Conservation (phyloP, 2,888 invertebrate species). For the Drosophila meridiana region DNA sequence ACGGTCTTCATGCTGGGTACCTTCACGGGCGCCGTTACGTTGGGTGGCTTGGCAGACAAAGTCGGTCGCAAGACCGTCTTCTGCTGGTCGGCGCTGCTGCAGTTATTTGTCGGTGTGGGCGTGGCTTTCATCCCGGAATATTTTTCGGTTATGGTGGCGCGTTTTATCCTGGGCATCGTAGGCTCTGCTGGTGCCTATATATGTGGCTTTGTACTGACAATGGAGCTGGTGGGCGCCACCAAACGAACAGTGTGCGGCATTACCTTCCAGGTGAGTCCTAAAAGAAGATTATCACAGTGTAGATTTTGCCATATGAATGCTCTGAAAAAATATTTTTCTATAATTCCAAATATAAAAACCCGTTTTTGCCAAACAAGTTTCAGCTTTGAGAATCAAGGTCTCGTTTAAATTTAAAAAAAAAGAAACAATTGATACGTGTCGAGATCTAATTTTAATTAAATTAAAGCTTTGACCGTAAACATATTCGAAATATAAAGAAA, state of each 20-base stretch:
- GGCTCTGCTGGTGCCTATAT: slow-evolving; percentile 90
- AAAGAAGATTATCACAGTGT: background rate
- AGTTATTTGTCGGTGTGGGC: slow-evolving; percentile 89
- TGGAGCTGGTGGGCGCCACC: slow-evolving; percentile 93
- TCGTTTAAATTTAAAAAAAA: background rate
- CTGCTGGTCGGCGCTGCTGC: slow-evolving; percentile 90
- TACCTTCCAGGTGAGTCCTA: slow-evolving; percentile 85
- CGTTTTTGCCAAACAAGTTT: background rate
- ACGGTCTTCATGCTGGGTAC: slow-evolving; percentile 92
- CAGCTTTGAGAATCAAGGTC: background rate
- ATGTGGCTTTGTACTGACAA: slow-evolving; percentile 87
- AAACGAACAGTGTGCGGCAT: slow-evolving; percentile 93
- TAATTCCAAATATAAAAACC: background rate
- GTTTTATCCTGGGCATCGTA: slow-evolving; percentile 92
- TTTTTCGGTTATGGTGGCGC: slow-evolving; percentile 88
- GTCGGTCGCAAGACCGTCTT: slow-evolving; percentile 92
- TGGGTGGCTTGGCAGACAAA: slow-evolving; percentile 92
- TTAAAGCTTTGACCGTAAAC: background rate
- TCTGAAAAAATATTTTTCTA: background rate
- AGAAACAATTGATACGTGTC: background rate
- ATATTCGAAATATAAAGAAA: background rate
- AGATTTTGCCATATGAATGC: background rate
- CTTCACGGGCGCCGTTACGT: slow-evolving; percentile 90
- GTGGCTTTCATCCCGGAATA: slow-evolving; percentile 93
- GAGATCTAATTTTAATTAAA: background rate